Percentiles rank a stretch among this genome's conserved stretches.
Evolutionary conservation across 2,888 invertebrate species (phyloP).

Genomic region (Zaprionus bogoriensis): DNA sequence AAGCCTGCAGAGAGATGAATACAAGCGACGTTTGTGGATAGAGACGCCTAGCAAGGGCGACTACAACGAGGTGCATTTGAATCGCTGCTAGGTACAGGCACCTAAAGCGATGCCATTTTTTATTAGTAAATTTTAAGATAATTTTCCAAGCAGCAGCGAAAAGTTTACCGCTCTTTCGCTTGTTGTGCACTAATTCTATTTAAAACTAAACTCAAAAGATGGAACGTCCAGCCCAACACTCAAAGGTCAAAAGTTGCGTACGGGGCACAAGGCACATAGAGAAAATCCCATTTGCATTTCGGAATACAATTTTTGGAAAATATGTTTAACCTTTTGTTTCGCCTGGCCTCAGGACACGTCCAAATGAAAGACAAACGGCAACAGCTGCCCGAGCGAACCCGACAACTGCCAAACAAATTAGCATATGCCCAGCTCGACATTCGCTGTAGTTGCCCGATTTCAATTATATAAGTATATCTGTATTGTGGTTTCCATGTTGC

Average conservation of each 20-base stretch:
- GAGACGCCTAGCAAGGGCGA: too few relatives aligned
- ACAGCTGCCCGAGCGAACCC: constrained; percentile 22
- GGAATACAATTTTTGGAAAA: constrained; percentile 56
- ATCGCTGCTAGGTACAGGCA: too few relatives aligned
- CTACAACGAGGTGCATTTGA: too few relatives aligned
- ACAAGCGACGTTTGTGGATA: too few relatives aligned
- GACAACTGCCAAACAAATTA: background rate
- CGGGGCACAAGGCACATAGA: constrained; percentile 15
- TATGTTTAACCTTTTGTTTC: constrained; percentile 29
- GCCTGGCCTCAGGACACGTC: constrained; percentile 38
- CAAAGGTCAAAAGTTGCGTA: background rate
- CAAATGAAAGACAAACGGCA: constrained; percentile 57
- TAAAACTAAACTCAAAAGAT: background rate
- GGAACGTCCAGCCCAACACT: background rate
- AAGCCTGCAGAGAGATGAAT: too few relatives aligned
- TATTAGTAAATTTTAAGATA: too few relatives aligned
- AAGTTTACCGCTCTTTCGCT: too few relatives aligned
- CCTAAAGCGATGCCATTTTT: too few relatives aligned
- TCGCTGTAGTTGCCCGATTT: constrained; percentile 24
- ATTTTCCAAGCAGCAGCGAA: too few relatives aligned
- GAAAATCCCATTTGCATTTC: constrained; percentile 49
- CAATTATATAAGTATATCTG: too few relatives aligned
- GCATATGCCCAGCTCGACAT: background rate
- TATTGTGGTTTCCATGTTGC: constrained; percentile 42
- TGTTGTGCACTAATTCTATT: background rate